Conservation (phyloP, 2,888 invertebrate genomes). For the Eucriotettix oculatus region DNA sequence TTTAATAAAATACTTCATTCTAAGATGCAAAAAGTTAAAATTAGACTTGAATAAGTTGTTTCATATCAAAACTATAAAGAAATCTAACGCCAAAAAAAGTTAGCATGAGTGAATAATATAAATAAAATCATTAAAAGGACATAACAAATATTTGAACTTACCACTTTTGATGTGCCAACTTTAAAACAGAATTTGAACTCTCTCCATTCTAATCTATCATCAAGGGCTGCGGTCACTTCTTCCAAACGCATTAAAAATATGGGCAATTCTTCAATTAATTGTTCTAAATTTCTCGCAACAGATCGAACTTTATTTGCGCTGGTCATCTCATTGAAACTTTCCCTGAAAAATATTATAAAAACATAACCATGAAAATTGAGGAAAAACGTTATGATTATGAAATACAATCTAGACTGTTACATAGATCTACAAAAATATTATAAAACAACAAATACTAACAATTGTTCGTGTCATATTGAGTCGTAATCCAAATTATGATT, state of each 20-base stretch:
- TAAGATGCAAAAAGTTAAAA: too few species aligned
- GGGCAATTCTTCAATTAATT: conserved; percentile 43
- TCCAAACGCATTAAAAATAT: conserved; percentile 41
- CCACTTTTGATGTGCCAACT: conserved; percentile 46
- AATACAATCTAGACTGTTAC: too few species aligned
- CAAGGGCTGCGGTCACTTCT: conserved; percentile 41
- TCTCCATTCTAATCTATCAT: conserved; percentile 42
- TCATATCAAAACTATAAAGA: too few species aligned
- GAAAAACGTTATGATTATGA: too few species aligned
- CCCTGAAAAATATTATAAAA: conserved; percentile 23
- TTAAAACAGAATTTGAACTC: conserved; percentile 46
- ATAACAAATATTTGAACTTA: conserved; percentile 23
- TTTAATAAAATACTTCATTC: too few species aligned
- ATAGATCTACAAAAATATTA: too few species aligned
- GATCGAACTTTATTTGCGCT: conserved; percentile 39
- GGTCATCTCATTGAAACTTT: conserved; percentile 42
- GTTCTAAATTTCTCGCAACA: conserved; percentile 42
- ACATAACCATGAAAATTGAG: too few species aligned
- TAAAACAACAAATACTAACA: too few species aligned
- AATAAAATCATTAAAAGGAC: background rate
- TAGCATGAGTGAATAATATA: background rate
- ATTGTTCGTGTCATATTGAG: too few species aligned
- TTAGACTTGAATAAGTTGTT: too few species aligned
- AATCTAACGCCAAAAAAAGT: background rate
- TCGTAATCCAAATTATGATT: too few species aligned